Percentiles rank a stretch among this genome's conserved stretches.
Conservation (phyloP, 2,797 vertebrate species). For the Lerista edwardsae region DNA sequence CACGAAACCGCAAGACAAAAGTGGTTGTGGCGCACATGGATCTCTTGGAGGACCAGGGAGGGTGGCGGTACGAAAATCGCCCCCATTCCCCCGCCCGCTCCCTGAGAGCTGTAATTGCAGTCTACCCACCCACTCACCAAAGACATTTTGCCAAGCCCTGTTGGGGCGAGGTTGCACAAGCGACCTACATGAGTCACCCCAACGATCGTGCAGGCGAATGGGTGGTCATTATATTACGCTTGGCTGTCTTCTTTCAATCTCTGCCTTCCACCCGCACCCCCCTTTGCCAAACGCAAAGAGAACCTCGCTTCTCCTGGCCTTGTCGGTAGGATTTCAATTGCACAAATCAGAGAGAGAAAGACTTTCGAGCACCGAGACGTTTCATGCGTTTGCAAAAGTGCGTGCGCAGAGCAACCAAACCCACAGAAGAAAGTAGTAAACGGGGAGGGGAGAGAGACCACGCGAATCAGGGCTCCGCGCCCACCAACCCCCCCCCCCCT, state of each 20-base stretch:
- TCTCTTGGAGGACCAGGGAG: not conserved
- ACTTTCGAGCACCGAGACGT: not conserved
- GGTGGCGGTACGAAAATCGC: not conserved
- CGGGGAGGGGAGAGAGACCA: constrained; percentile 29
- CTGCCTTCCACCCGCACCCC: constrained; percentile 34
- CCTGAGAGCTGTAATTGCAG: not conserved
- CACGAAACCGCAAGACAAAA: constrained; percentile 42
- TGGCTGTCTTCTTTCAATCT: constrained; percentile 25
- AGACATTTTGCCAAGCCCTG: constrained; percentile 27
- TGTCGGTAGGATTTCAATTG: not conserved
- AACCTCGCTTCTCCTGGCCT: constrained; percentile 25
- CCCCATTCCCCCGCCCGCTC: constrained; percentile 9
- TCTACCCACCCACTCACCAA: constrained; percentile 56
- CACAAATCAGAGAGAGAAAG: not conserved
- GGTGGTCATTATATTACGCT: constrained; percentile 41
- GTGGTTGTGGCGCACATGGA: constrained; percentile 47
- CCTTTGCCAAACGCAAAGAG: constrained; percentile 11
- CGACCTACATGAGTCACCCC: constrained; percentile 53
- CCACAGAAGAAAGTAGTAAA: constrained; percentile 22
- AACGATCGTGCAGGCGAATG: constrained; percentile 38
- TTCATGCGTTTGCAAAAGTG: not conserved
- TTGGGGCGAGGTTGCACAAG: constrained; percentile 31
- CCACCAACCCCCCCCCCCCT: constrained; percentile 21
- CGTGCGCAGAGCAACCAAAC: not conserved
- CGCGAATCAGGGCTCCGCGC: constrained; percentile 29